phyloP scores from a whole-genome alignment of 2,888 invertebrate genomes.

The Lycophotia porphyrea region DNA sequence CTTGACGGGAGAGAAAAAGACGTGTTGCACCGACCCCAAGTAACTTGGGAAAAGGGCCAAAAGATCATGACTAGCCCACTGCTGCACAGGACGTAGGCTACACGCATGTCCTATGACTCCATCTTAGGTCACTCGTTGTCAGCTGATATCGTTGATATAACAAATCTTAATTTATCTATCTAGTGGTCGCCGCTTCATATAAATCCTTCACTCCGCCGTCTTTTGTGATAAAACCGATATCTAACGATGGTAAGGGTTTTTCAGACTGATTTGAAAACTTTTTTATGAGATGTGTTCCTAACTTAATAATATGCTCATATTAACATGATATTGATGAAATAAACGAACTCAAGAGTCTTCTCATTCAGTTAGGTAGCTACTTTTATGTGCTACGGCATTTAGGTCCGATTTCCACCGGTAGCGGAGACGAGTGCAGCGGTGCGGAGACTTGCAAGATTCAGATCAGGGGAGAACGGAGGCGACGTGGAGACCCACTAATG shows the following conservation, averaged over 20 bases:
- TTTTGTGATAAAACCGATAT: conserved; percentile 22
- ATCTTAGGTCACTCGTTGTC: not conserved
- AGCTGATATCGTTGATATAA: not conserved
- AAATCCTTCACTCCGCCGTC: not conserved
- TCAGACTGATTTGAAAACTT: conserved; percentile 1
- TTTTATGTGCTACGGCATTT: not conserved
- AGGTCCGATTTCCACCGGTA: not conserved
- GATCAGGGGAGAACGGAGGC: not conserved
- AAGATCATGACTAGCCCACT: not conserved
- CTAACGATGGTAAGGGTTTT: conserved; percentile 7
- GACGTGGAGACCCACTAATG: not conserved
- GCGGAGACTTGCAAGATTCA: not conserved
- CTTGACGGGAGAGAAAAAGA: not conserved
- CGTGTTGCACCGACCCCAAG: not conserved
- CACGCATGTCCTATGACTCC: not conserved
- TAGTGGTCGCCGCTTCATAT: conserved; percentile 1
- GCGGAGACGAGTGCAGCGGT: not conserved
- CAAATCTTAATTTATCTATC: not conserved
- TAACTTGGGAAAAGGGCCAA: not conserved
- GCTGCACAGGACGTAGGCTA: not conserved
- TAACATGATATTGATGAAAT: not conserved
- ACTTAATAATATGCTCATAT: not conserved
- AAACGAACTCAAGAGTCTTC: not conserved
- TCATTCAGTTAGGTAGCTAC: not conserved
- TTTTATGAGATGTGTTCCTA: conserved; percentile 7